Evolutionary conservation across 2,797 vertebrate genomes (phyloP).

Genomic region (Sebastes wilsoni): DNA sequence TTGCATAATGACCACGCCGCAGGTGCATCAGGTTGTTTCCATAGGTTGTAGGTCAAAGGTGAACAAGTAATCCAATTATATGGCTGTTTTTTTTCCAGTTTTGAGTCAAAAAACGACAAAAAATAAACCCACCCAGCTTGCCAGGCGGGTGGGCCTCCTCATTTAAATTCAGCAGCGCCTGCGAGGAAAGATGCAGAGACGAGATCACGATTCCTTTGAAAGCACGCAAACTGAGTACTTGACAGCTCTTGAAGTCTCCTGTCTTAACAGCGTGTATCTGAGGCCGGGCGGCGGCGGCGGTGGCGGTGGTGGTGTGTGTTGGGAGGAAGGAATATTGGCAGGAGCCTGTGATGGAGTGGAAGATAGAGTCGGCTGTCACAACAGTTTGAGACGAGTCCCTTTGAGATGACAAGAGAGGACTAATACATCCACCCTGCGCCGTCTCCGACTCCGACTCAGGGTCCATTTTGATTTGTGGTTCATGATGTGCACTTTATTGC

Average conservation of each 20-base stretch:
- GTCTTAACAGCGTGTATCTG: slow-evolving; percentile 22
- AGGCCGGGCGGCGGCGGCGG: not conserved
- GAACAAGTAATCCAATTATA: not conserved
- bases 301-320: not conserved
- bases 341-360: slow-evolving; percentile 47
- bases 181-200: slow-evolving; percentile 29
- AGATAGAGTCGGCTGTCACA: slow-evolving; percentile 55
- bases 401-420: slow-evolving; percentile 45
- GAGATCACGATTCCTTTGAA: slow-evolving; percentile 44
- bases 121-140: not conserved
- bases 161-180: slow-evolving; percentile 17
- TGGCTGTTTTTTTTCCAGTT: not conserved
- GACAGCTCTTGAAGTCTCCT: slow-evolving; percentile 44
- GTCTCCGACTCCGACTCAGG: not conserved
- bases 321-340: slow-evolving; percentile 40
- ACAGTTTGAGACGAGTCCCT: slow-evolving; percentile 44
- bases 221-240: not conserved
- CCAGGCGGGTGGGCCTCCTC: not conserved
- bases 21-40: not conserved
- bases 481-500: slow-evolving; percentile 44
- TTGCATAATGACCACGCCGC: not conserved
- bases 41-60: not conserved
- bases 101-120: not conserved
- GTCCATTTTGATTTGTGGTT: slow-evolving; percentile 49
- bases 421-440: not conserved